Evolutionary conservation across 2,888 invertebrate genomes (phyloP).

Genomic region (Oxyteleia sp.): DNA sequence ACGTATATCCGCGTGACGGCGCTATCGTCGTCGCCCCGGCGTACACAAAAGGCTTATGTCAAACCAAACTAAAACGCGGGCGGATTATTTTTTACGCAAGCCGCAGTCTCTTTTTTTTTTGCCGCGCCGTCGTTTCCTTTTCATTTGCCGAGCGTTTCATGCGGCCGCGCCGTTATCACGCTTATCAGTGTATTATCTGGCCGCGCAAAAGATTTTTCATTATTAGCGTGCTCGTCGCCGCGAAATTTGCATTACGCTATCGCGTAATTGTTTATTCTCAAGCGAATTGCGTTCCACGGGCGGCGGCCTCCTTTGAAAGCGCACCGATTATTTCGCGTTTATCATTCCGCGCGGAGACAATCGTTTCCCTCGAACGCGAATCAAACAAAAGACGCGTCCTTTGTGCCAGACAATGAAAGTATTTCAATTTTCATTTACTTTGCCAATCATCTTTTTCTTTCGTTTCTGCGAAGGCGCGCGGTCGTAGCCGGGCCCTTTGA

Average conservation of each 20-base stretch:
- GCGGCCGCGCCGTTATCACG: constrained; percentile 68
- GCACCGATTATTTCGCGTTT: constrained; percentile 52
- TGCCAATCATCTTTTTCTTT: constrained; percentile 39
- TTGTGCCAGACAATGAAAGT: constrained; percentile 53
- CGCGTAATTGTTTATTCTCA: constrained; percentile 57
- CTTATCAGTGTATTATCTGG: too few relatives aligned
- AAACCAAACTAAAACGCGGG: too few relatives aligned
- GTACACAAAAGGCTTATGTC: too few relatives aligned
- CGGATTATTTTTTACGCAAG: too few relatives aligned
- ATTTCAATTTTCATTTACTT: constrained; percentile 64
- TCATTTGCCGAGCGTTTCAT: too few relatives aligned
- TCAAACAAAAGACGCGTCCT: constrained; percentile 52
- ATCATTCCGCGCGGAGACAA: constrained; percentile 29
- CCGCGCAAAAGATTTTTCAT: too few relatives aligned
- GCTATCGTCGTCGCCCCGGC: too few relatives aligned
- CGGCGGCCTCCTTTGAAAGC: constrained; percentile 11
- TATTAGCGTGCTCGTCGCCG: constrained; percentile 1
- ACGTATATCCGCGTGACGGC: too few relatives aligned
- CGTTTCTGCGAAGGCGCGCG: constrained; percentile 12
- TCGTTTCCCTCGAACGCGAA: constrained; percentile 15
- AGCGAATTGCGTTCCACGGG: constrained; percentile 9
- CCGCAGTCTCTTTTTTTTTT: too few relatives aligned
- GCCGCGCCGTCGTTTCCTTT: too few relatives aligned
- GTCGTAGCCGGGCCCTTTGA: constrained; percentile 25
- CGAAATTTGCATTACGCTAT: constrained; percentile 46